Conservation (phyloP, 92 coral and sea anemone species). For the Bergia sp. region DNA sequence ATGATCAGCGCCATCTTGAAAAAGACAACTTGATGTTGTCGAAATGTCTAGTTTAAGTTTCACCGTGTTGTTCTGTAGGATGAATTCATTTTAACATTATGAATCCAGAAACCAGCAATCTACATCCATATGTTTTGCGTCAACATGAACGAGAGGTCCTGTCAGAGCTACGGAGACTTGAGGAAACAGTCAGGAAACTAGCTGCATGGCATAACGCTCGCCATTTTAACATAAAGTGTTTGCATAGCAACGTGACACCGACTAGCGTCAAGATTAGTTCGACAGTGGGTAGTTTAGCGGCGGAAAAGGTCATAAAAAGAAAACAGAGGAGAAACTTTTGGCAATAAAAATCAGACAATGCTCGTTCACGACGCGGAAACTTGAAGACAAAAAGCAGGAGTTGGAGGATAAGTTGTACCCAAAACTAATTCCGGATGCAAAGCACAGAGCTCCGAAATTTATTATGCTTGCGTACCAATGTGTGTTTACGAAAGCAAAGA, state of each 20-base stretch:
- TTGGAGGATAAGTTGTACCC: slow-evolving; percentile 4
- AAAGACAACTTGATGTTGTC: too few relatives aligned
- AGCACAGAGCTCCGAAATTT: slow-evolving; percentile 4
- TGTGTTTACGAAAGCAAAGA: too few relatives aligned
- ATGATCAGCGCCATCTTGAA: too few relatives aligned
- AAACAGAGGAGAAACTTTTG: slow-evolving; percentile 49
- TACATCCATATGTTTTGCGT: too few relatives aligned
- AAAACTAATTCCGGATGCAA: slow-evolving; percentile 38
- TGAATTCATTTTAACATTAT: too few relatives aligned
- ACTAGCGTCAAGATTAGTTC: too few relatives aligned
- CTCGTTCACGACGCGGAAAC: slow-evolving; percentile 38
- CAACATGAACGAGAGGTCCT: neutral
- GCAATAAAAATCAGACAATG: slow-evolving; percentile 47
- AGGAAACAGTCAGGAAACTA: slow-evolving; percentile 20
- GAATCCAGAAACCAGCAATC: too few relatives aligned
- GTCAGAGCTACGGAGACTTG: neutral
- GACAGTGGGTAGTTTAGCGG: slow-evolving; percentile 7
- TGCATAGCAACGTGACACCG: too few relatives aligned
- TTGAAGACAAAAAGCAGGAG: slow-evolving; percentile 25
- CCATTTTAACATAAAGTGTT: neutral
- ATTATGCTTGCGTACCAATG: too few relatives aligned
- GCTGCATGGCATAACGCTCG: neutral
- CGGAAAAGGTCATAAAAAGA: slow-evolving; percentile 19
- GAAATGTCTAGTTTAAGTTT: too few relatives aligned
- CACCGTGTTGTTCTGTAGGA: too few relatives aligned